These are phyloP conservation scores for Bufotes viridis DNA, from an alignment of 2,797 vertebrate species.

Conservation along the genomic window DNA sequence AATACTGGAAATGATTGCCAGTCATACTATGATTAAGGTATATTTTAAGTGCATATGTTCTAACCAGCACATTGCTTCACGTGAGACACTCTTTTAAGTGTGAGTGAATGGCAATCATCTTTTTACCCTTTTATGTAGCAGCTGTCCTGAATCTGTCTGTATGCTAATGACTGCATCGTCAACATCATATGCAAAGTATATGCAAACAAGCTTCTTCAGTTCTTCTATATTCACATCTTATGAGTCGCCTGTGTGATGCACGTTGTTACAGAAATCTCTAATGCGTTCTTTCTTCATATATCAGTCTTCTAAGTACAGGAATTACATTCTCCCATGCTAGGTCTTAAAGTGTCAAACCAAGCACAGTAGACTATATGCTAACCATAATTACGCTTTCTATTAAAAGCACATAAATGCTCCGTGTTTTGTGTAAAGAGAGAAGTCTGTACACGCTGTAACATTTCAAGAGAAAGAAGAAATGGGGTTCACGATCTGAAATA, in stretches of 20 bases:
- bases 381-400: slow-evolving; percentile 22
- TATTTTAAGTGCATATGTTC: neutral
- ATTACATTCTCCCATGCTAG: slow-evolving; percentile 8
- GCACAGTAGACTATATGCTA: neutral
- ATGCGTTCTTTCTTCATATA: slow-evolving; percentile 10
- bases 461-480: neutral
- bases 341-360: slow-evolving; percentile 1
- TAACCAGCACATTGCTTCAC: neutral
- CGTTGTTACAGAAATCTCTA: slow-evolving; percentile 19
- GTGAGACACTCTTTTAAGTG: neutral
- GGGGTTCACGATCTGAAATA: neutral
- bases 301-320: slow-evolving; percentile 28
- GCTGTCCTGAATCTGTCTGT: slow-evolving; percentile 53
- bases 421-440: slow-evolving; percentile 7
- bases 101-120: neutral
- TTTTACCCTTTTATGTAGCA: slow-evolving; percentile 43
- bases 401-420: neutral
- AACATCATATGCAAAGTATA: slow-evolving; percentile 42
- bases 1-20: slow-evolving; percentile 11
- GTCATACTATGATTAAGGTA: neutral
- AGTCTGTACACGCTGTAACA: neutral
- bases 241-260: slow-evolving; percentile 7
- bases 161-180: slow-evolving; percentile 26
- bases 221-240: slow-evolving; percentile 15
- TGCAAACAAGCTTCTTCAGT: slow-evolving; percentile 34